These are phyloP conservation scores for Lindbergichthys nudifrons DNA, from an alignment of 2,797 vertebrate species.

Conservation along the genomic window DNA sequence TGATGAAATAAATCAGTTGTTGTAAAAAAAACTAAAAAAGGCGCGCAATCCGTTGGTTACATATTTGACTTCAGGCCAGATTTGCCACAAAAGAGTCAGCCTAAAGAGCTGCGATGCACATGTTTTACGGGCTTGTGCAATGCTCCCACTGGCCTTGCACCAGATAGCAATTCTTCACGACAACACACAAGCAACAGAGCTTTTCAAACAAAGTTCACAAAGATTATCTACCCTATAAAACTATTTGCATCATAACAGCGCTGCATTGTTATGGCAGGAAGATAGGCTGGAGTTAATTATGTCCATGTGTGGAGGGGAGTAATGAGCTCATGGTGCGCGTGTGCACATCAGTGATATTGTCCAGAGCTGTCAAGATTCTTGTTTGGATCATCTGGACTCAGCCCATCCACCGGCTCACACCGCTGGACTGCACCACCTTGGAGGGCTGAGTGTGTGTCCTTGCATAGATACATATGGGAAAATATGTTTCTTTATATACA, in stretches of 20 bases:
- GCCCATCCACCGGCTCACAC: constrained; percentile 47
- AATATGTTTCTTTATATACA: constrained; percentile 26
- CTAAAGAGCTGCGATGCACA: constrained; percentile 35
- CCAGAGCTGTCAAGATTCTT: constrained; percentile 44
- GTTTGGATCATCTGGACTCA: constrained; percentile 65
- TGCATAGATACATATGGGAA: constrained; percentile 32
- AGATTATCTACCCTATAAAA: constrained; percentile 49
- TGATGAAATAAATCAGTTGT: constrained; percentile 45
- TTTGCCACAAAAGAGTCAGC: constrained; percentile 20
- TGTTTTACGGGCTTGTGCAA: constrained; percentile 46
- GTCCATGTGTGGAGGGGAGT: constrained; percentile 39
- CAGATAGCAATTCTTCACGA: constrained; percentile 40
- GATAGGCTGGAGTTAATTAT: constrained; percentile 28
- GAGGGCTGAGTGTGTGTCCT: constrained; percentile 4
- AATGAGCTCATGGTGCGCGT: constrained; percentile 42
- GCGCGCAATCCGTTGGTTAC: constrained; percentile 12
- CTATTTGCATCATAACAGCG: constrained; percentile 33
- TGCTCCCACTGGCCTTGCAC: constrained; percentile 48
- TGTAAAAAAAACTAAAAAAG: constrained; percentile 23
- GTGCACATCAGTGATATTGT: constrained; percentile 33
- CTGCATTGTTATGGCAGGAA: constrained; percentile 36
- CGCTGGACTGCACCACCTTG: constrained; percentile 32
- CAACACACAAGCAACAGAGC: constrained; percentile 26
- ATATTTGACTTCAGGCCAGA: constrained; percentile 41
- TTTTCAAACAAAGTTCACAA: constrained; percentile 40